These are phyloP conservation scores for Smutsia gigantea DNA, from an alignment of 2,797 vertebrate species.

Conservation along the genomic window DNA sequence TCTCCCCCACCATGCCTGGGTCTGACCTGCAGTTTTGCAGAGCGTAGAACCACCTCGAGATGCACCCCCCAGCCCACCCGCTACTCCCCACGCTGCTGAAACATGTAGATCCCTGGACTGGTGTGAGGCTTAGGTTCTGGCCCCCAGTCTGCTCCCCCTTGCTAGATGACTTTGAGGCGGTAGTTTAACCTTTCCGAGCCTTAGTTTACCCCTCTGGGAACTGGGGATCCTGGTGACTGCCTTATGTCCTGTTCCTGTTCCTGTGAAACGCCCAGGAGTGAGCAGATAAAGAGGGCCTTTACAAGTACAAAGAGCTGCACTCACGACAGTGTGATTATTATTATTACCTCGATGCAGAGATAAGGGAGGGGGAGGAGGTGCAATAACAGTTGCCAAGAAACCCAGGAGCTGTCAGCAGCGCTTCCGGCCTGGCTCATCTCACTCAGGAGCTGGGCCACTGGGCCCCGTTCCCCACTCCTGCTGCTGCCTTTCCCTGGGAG, in stretches of 20 bases:
- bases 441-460: neutral
- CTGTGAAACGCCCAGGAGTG: conserved; percentile 46
- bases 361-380: conserved; percentile 47
- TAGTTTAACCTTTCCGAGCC: neutral
- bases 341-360: conserved; percentile 61
- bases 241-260: conserved; percentile 61
- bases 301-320: conserved; percentile 59
- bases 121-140: neutral
- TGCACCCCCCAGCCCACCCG: neutral
- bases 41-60: neutral
- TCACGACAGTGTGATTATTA: conserved; percentile 57
- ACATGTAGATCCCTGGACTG: neutral
- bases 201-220: conserved; percentile 64
- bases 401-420: conserved; percentile 55
- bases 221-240: neutral
- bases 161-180: neutral
- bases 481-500: neutral
- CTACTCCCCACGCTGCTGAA: neutral
- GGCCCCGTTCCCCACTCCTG: neutral
- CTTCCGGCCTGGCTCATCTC: conserved; percentile 55
- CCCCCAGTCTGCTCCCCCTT: neutral
- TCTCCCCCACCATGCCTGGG: neutral
- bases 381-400: conserved; percentile 76
- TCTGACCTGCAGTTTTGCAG: neutral
- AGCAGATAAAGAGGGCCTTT: conserved; percentile 70